Base-by-base conservation (phyloP, 2,888 invertebrate species). In the Cheilosia variabilis region DNA sequence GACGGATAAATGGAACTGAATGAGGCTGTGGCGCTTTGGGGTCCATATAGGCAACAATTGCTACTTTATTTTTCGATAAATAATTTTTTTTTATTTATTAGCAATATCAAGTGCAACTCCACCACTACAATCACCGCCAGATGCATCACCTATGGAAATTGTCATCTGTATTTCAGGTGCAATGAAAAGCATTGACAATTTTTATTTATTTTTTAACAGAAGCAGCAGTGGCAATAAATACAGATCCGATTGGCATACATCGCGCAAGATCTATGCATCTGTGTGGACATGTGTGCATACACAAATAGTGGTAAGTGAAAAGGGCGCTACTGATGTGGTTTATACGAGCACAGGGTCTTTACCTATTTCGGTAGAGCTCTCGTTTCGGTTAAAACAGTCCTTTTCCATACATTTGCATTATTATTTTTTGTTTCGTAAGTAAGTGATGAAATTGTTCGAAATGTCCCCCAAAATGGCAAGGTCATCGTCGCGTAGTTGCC, bases 31-130 rank as follows among this genome's bases (percentile, higher is more conserved):
- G 62, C 66, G 58, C 76, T 86, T 66, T 68, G 81, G 62, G 76
- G 66, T 62, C 86, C 86, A 86, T 81, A 86, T 86, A 86, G 86
- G 76, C 81, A 65, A 76, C 76, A 81, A 76, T 81, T 62, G 81
- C 86, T 62, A 77, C 84, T 84, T 68, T 72, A 81, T 77, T 81
- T 81, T 66, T 55, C 81, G 58, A 86, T 86, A 68, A 81, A 80
- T 71, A 66, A 60, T 60, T 27, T 68, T 50, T 68, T 50, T 71
- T 47, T 27, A 57, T 71, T 79, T 69, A 52, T 75, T 86, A 71
- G 57, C 71, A 80, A 72, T 86, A 86, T 86, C 81, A 81, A 86
- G 86, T 86, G 81, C 81, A 86, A 81, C 81, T 71, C n/a, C 81
- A 81, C 72, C 27, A 80, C 60, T 58, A 69, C 66, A 65, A 75